These are phyloP conservation scores for Amphipoea oculea DNA, from an alignment of 2,888 invertebrate species.

Conservation along the genomic window DNA sequence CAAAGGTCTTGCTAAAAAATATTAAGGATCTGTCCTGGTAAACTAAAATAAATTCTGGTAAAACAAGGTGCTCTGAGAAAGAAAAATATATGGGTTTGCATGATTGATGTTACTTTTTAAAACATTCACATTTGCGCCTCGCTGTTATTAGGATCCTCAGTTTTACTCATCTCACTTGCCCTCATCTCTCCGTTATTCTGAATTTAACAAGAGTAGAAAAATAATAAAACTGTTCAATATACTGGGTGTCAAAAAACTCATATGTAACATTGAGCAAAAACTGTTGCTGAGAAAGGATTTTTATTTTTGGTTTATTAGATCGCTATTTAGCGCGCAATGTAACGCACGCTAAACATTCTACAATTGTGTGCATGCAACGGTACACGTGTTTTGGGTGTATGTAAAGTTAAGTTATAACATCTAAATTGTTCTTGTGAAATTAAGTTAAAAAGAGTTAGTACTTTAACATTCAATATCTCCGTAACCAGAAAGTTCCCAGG, in stretches of 20 bases:
- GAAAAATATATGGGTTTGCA: constrained; percentile 45
- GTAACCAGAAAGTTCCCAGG: background rate
- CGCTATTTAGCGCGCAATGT: background rate
- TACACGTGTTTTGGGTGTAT: background rate
- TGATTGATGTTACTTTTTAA: constrained; percentile 45
- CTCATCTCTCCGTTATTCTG: background rate
- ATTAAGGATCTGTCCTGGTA: constrained; percentile 54
- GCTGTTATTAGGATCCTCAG: background rate
- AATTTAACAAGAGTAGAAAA: background rate
- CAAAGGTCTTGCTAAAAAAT: constrained; percentile 53
- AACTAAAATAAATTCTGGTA: constrained; percentile 43
- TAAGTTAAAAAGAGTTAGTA: background rate
- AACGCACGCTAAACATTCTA: background rate
- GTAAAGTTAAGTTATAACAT: background rate
- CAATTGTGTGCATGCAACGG: background rate
- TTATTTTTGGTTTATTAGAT: background rate
- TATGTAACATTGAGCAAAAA: background rate
- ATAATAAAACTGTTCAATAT: background rate
- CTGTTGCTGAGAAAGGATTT: background rate
- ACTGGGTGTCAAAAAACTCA: background rate
- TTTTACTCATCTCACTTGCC: background rate
- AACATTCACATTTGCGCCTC: constrained; percentile 44
- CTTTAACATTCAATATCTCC: background rate
- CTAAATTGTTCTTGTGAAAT: background rate
- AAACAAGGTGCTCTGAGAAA: constrained; percentile 39